Evolutionary conservation across 2,113 vertebrate species (phyloP).

Genomic region (Otolemur garnettii): DNA sequence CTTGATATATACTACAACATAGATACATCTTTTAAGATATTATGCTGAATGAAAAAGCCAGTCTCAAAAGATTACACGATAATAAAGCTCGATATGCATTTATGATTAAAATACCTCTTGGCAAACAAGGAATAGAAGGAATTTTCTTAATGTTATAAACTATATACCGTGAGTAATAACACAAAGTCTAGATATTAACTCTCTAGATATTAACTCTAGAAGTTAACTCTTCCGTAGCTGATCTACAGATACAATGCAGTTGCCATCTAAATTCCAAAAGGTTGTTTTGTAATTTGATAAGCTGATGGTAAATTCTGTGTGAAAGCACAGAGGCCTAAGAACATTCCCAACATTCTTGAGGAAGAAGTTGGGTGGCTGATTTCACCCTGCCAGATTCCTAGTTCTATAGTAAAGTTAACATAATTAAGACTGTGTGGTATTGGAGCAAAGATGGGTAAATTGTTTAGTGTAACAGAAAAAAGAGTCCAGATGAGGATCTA

Average conservation of each 20-base stretch:
- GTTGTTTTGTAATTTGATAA: neutral
- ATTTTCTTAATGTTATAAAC: neutral
- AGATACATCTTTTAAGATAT: neutral
- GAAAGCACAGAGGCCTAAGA: neutral
- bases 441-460: no score
- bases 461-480: neutral
- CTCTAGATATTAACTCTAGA: neutral
- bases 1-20: no score
- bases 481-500: neutral
- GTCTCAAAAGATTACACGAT: neutral
- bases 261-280: neutral
- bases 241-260: neutral
- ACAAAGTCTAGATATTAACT: neutral
- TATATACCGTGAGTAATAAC: neutral
- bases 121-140: neutral
- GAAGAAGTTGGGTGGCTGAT: rapidly evolving
- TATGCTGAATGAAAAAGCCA: neutral
- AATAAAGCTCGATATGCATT: neutral
- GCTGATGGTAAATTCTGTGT: neutral
- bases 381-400: rapidly evolving
- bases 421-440: rapidly evolving
- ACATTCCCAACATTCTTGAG: neutral
- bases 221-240: neutral
- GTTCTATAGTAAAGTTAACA: neutral
- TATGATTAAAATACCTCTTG: neutral